Percentiles rank a stretch among this genome's conserved stretches.
These are phyloP conservation scores for Sebastes goodei DNA, from an alignment of 2,797 vertebrate species.

Conservation along the genomic window DNA sequence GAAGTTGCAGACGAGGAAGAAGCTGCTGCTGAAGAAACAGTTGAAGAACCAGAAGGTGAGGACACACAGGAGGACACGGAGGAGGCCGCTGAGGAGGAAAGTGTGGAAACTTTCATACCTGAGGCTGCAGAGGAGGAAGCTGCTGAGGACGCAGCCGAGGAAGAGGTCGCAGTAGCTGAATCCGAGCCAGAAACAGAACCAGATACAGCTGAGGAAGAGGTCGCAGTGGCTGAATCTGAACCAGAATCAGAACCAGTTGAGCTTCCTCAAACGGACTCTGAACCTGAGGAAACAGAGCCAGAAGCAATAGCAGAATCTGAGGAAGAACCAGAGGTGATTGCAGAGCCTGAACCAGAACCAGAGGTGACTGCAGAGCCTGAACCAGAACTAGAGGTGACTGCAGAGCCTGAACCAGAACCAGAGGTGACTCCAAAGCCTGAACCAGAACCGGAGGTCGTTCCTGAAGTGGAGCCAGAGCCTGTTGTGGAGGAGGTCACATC, in stretches of 20 bases:
- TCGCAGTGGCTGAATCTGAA: not conserved
- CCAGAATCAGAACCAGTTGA: slow-evolving; percentile 7
- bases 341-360: slow-evolving; percentile 3
- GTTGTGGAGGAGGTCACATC: not conserved
- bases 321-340: not conserved
- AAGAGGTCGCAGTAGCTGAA: not conserved
- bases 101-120: no score
- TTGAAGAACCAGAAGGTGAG: slow-evolving; percentile 4
- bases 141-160: not conserved
- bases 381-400: not conserved
- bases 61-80: slow-evolving; percentile 18
- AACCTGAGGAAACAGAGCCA: not conserved
- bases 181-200: slow-evolving; percentile 20
- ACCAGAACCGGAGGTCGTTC: not conserved
- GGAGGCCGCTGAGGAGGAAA: not conserved
- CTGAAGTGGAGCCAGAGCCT: slow-evolving; percentile 3
- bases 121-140: not conserved
- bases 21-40: slow-evolving; percentile 8
- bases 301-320: not conserved
- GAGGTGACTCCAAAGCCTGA: not conserved
- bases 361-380: not conserved
- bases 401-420: slow-evolving; percentile 1
- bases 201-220: not conserved
- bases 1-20: slow-evolving; percentile 7
- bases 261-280: slow-evolving; percentile 7